Evolutionary conservation across 2,888 invertebrate genomes (phyloP).

Genomic region (Alloplasta piceator): DNA sequence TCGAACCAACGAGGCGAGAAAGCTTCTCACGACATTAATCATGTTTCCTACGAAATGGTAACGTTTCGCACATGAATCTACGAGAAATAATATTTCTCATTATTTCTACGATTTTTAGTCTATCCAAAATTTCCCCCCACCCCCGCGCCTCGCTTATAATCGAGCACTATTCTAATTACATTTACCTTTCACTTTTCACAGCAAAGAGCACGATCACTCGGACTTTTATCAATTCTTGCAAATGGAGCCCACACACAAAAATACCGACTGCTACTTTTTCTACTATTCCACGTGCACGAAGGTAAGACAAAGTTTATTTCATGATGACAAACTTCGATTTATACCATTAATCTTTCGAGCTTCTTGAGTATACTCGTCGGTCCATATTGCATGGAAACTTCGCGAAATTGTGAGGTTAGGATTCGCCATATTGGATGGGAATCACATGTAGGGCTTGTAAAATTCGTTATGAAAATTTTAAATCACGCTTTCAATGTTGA

Average conservation of each 20-base stretch:
- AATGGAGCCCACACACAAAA: slow-evolving; percentile 90
- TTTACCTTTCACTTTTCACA: slow-evolving; percentile 68
- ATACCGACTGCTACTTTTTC: slow-evolving; percentile 95
- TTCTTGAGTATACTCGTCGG: slow-evolving; percentile 40
- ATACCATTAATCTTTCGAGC: slow-evolving; percentile 21
- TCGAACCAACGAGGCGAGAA: slow-evolving; percentile 53
- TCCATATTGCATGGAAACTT: slow-evolving; percentile 67
- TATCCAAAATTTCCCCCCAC: background rate
- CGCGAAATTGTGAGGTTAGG: slow-evolving; percentile 74
- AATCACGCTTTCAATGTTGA: too few relatives aligned
- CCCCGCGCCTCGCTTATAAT: slow-evolving; percentile 10
- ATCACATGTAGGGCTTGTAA: slow-evolving; percentile 56
- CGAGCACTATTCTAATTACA: slow-evolving; percentile 11
- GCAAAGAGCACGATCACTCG: slow-evolving; percentile 82
- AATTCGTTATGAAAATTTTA: too few relatives aligned
- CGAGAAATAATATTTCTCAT: slow-evolving; percentile 7
- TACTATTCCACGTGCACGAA: slow-evolving; percentile 94
- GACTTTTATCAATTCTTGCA: slow-evolving; percentile 81
- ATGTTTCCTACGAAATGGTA: slow-evolving; percentile 80
- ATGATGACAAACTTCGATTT: too few relatives aligned
- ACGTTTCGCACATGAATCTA: slow-evolving; percentile 64
- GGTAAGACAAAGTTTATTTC: slow-evolving; percentile 84
- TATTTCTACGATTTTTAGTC: slow-evolving; percentile 6
- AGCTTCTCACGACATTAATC: slow-evolving; percentile 65
- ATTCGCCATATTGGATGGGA: slow-evolving; percentile 76